phyloP scores from a whole-genome alignment of 2,888 invertebrate species.

The Acrocera orbiculus region DNA sequence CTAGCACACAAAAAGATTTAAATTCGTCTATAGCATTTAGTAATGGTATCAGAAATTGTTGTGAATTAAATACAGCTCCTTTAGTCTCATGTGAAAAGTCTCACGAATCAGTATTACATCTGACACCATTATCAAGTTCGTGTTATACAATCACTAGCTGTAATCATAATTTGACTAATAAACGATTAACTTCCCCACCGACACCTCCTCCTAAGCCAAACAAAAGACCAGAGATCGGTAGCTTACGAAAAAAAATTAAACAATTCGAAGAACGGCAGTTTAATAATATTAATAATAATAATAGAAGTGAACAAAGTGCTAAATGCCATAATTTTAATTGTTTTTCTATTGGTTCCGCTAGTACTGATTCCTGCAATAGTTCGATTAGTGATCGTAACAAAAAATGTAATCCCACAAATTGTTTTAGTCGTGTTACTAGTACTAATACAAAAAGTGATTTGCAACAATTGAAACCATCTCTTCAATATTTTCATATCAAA shows the following conservation, averaged over 20 bases:
- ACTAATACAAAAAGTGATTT: no score
- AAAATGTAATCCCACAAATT: no score
- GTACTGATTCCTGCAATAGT: conserved; percentile 11
- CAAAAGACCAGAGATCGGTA: conserved; percentile 2
- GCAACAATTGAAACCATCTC: no score
- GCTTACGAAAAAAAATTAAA: conserved; percentile 18
- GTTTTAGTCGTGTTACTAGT: no score
- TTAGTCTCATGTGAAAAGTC: conserved; percentile 11
- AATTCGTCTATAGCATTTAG: no score
- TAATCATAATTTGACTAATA: no score
- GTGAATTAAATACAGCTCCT: conserved; percentile 9
- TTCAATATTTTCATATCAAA: no score
- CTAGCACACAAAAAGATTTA: no score
- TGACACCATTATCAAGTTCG: conserved; percentile 21
- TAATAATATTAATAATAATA: no score
- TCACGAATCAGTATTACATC: conserved; percentile 9
- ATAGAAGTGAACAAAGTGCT: conserved; percentile 1
- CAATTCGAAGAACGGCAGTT: conserved; percentile 18
- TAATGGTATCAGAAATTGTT: conserved; percentile 7
- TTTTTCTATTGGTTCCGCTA: conserved; percentile 13
- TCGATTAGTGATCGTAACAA: conserved; percentile 9
- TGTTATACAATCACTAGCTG: conserved; percentile 22
- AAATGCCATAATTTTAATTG: conserved; percentile 19
- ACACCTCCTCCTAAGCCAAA: conserved; percentile 2
- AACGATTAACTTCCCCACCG: background rate